These are phyloP conservation scores for Subacronicta megacephala DNA, from an alignment of 2,888 invertebrate species.

Conservation along the genomic window DNA sequence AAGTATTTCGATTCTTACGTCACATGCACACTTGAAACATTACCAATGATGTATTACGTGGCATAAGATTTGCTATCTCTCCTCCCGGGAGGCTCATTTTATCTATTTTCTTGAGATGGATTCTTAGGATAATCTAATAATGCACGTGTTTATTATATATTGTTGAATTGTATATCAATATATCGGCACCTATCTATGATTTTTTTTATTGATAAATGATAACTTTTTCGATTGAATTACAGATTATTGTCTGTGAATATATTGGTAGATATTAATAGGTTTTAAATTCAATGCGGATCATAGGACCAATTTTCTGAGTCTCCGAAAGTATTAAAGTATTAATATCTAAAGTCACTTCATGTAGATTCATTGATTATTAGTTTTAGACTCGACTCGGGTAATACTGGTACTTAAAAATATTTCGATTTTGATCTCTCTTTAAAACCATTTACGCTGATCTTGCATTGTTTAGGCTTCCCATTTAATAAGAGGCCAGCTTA, in stretches of 20 bases:
- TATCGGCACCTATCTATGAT: too few relatives aligned
- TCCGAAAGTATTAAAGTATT: not conserved
- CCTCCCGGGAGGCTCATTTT: not conserved
- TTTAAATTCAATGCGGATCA: not conserved
- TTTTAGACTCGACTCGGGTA: too few relatives aligned
- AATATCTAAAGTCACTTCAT: not conserved
- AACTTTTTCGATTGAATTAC: too few relatives aligned
- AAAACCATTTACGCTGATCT: too few relatives aligned
- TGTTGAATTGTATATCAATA: not conserved
- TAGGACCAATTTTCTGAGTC: not conserved
- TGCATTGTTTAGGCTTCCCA: too few relatives aligned
- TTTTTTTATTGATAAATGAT: too few relatives aligned
- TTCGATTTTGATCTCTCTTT: too few relatives aligned
- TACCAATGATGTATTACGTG: not conserved
- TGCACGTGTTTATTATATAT: slow-evolving; percentile 2
- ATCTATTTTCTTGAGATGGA: not conserved
- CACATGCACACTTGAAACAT: not conserved
- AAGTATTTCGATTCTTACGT: not conserved
- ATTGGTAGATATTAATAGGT: not conserved
- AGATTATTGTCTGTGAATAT: not conserved
- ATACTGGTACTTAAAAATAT: too few relatives aligned
- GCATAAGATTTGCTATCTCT: not conserved
- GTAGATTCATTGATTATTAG: too few relatives aligned
- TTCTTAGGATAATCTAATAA: not conserved
- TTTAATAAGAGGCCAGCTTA: too few relatives aligned